Percentiles rank a stretch among this genome's conserved stretches.
These are phyloP conservation scores for Harmothoe impar DNA, from an alignment of 2,888 invertebrate genomes.

Conservation along the genomic window DNA sequence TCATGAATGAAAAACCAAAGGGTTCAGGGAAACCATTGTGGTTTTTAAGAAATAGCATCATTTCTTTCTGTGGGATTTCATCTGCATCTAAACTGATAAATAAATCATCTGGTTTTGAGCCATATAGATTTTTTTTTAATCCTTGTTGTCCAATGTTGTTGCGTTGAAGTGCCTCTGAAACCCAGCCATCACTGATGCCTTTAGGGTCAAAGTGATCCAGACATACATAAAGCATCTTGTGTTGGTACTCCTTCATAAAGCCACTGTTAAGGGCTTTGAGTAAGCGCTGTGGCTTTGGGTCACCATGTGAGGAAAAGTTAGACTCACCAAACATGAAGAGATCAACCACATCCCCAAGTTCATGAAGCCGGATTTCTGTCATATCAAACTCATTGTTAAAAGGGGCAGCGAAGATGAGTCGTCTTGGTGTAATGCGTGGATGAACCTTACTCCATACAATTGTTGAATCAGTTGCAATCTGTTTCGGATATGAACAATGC, in stretches of 20 bases:
- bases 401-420: background rate
- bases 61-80: conserved; percentile 25
- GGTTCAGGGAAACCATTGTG: conserved; percentile 39
- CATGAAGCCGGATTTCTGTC: background rate
- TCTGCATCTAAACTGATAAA: conserved; percentile 34
- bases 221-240: conserved; percentile 20
- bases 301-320: conserved; percentile 45
- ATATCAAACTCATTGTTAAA: conserved; percentile 25
- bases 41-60: conserved; percentile 33
- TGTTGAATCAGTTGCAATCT: background rate
- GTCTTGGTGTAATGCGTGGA: background rate
- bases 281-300: conserved; percentile 13
- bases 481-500: conserved; percentile 6
- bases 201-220: background rate
- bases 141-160: conserved; percentile 3
- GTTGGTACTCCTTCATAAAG: background rate
- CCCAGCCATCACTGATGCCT: conserved; percentile 38
- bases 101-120: conserved; percentile 28
- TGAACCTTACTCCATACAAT: background rate
- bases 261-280: background rate
- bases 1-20: conserved; percentile 13
- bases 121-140: background rate
- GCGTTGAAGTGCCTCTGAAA: conserved; percentile 16
- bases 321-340: conserved; percentile 51
- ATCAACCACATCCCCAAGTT: conserved; percentile 8